Conservation (phyloP, 1,140 invertebrate species). For the Subanguina moxae region DNA sequence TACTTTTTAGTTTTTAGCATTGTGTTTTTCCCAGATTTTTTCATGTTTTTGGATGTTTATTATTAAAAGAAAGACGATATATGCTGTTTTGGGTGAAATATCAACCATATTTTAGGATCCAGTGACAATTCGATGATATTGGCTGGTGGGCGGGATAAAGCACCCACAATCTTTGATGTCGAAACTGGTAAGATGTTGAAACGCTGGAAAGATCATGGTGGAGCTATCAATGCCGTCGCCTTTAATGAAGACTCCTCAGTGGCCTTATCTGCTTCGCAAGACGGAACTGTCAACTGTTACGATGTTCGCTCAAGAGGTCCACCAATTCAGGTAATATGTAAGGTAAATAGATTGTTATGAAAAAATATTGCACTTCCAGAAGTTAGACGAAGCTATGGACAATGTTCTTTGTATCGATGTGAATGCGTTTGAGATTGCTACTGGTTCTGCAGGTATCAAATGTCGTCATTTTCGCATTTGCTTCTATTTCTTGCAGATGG, state of each 20-base stretch:
- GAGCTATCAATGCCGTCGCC: constrained; percentile 36
- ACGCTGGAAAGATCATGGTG: constrained; percentile 43
- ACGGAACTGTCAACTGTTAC: constrained; percentile 34
- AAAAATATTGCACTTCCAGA: too few species aligned
- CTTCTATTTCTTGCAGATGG: constrained; percentile 18
- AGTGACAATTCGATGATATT: constrained; percentile 40
- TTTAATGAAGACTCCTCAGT: constrained; percentile 45
- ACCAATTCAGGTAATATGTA: constrained; percentile 32
- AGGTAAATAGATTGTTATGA: neutral
- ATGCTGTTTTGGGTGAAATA: too few species aligned
- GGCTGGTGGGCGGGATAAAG: constrained; percentile 41
- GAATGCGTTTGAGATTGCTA: constrained; percentile 33
- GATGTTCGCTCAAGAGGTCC: constrained; percentile 42
- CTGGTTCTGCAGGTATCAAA: constrained; percentile 29
- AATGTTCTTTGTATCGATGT: constrained; percentile 40
- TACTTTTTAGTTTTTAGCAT: too few species aligned
- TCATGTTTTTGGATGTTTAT: too few species aligned
- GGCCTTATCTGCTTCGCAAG: constrained; percentile 43
- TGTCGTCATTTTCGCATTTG: too few species aligned
- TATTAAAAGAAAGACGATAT: too few species aligned
- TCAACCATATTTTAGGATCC: constrained; percentile 19
- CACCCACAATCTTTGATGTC: constrained; percentile 47
- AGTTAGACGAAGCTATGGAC: constrained; percentile 43
- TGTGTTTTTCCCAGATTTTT: too few species aligned
- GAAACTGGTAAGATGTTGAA: constrained; percentile 49